A percentile compares a stretch with the other conserved stretches of the same genome.
Evolutionary conservation across 1,140 invertebrate genomes (phyloP).

Genomic region (Lepidurus arcticus): DNA sequence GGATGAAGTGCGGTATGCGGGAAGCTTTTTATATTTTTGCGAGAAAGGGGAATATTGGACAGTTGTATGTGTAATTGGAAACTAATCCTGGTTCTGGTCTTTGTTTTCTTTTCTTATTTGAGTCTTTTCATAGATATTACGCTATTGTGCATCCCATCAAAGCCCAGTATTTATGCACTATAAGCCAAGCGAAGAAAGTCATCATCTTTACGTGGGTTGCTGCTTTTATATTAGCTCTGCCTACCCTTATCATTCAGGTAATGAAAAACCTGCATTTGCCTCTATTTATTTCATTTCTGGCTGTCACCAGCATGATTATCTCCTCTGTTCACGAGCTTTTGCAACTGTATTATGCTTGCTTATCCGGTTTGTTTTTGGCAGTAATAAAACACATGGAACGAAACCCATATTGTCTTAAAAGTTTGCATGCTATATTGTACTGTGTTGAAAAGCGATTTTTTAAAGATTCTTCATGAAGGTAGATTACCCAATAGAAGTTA

Average conservation of each 20-base stretch:
- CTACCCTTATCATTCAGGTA: slow-evolving; percentile 56
- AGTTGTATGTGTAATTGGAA: background rate
- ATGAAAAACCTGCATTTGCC: background rate
- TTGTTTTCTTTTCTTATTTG: slow-evolving; percentile 21
- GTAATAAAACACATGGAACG: too few relatives aligned
- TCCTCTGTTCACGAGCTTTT: background rate
- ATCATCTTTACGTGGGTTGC: slow-evolving; percentile 58
- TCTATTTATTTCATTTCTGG: background rate
- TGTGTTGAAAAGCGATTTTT: background rate
- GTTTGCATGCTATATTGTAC: too few relatives aligned
- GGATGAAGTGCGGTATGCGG: background rate
- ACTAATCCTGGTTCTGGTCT: slow-evolving; percentile 1
- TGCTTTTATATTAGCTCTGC: slow-evolving; percentile 55
- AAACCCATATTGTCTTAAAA: too few relatives aligned
- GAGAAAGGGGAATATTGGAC: background rate
- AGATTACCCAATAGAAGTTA: background rate
- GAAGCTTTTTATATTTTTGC: background rate
- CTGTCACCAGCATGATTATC: background rate
- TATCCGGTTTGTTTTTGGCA: too few relatives aligned
- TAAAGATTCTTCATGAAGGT: background rate
- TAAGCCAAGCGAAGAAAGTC: slow-evolving; percentile 59
- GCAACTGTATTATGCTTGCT: background rate
- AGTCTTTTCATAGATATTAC: slow-evolving; percentile 57
- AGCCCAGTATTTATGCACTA: slow-evolving; percentile 64
- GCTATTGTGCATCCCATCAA: slow-evolving; percentile 70